Evolutionary conservation across 2,113 vertebrate genomes (phyloP).

Genomic region (Pontoporia blainvillei): DNA sequence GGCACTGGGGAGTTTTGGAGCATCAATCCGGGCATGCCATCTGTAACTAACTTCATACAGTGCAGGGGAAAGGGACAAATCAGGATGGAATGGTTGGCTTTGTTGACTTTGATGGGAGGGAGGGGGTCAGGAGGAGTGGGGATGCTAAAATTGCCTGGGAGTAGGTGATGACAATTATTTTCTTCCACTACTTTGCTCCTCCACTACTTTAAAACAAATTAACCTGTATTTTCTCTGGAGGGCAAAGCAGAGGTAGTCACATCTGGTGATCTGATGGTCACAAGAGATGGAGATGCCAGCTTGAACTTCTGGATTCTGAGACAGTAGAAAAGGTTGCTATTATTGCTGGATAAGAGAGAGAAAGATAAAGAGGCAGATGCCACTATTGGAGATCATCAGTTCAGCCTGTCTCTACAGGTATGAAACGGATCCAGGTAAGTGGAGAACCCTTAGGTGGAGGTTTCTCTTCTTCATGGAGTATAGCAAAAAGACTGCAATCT

Average conservation of each 20-base stretch:
- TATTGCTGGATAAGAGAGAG: background rate
- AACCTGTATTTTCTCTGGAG: background rate
- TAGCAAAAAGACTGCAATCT: background rate
- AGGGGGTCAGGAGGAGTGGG: background rate
- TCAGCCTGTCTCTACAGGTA: background rate
- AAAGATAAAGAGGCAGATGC: background rate
- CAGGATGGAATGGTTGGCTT: background rate
- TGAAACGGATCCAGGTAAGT: background rate
- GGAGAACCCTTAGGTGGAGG: background rate
- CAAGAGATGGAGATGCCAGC: background rate
- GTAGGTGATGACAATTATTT: background rate
- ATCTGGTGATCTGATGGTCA: background rate
- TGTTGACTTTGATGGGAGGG: background rate
- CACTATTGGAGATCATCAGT: background rate
- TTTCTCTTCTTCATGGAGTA: background rate
- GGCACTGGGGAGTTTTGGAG: constrained; percentile 50
- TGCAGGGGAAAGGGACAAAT: background rate
- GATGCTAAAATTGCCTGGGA: background rate
- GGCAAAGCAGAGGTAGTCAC: background rate
- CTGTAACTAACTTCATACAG: constrained; percentile 55
- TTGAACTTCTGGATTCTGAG: background rate
- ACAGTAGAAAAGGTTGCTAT: background rate
- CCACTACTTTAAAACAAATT: background rate
- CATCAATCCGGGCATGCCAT: constrained; percentile 30
- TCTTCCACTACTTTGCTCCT: background rate